phyloP scores from a whole-genome alignment of 2,888 invertebrate genomes.

The Chrysolina oricalcia region DNA sequence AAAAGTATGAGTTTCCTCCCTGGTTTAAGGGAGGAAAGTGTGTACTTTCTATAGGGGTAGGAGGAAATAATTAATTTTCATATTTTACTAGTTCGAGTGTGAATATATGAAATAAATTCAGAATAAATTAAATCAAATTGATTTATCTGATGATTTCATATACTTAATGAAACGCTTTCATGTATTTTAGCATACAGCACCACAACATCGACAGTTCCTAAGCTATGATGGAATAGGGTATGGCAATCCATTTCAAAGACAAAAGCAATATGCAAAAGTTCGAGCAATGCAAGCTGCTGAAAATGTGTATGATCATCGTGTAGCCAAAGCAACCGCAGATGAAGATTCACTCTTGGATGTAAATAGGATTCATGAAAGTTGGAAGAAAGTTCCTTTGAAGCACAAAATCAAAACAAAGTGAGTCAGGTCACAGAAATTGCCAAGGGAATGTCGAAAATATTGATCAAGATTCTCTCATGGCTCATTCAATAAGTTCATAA shows the following conservation, averaged over 20 bases:
- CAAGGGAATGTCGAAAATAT: not conserved
- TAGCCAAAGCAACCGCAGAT: conserved; percentile 75
- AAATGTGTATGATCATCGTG: conserved; percentile 77
- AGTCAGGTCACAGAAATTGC: conserved; percentile 36
- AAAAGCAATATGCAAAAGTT: conserved; percentile 83
- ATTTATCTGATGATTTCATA: no score
- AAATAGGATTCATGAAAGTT: conserved; percentile 69
- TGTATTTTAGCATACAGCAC: conserved; percentile 82
- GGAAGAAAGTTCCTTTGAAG: conserved; percentile 74
- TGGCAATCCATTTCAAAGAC: conserved; percentile 85
- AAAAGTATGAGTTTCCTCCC: no score
- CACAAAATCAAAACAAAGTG: conserved; percentile 86
- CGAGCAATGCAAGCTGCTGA: conserved; percentile 82
- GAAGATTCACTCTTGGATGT: conserved; percentile 79
- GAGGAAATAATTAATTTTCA: no score
- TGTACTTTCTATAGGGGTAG: no score
- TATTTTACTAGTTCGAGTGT: no score
- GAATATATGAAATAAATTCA: no score
- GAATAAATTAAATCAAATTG: no score
- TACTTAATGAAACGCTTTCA: not conserved
- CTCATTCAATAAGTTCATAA: no score
- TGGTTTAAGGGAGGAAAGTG: no score
- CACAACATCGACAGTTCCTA: conserved; percentile 90
- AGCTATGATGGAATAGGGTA: conserved; percentile 85
- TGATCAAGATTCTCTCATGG: no score